These are phyloP conservation scores for Hypotaenidia okinawae DNA, from an alignment of 2,797 vertebrate genomes.

Conservation along the genomic window DNA sequence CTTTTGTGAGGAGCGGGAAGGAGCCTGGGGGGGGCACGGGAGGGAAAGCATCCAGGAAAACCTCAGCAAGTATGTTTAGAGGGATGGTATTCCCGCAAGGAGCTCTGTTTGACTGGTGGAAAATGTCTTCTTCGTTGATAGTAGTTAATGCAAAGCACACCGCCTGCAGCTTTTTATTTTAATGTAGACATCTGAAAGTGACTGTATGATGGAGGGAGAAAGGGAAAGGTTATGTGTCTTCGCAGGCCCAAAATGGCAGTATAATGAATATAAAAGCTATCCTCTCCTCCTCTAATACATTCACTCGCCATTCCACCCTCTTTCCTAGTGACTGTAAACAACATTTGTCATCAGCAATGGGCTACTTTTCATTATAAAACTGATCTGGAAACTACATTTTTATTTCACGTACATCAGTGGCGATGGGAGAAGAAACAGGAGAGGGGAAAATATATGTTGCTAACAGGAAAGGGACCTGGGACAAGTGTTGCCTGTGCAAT, in stretches of 20 bases:
- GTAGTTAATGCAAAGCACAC: slow-evolving; percentile 70
- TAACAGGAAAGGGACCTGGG: slow-evolving; percentile 38
- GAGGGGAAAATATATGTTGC: slow-evolving; percentile 58
- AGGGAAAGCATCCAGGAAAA: not conserved
- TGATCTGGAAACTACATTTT: slow-evolving; percentile 73
- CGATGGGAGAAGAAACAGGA: slow-evolving; percentile 38
- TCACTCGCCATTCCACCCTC: slow-evolving; percentile 71
- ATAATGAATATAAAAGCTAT: slow-evolving; percentile 77
- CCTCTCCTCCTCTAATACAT: slow-evolving; percentile 77
- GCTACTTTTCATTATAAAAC: slow-evolving; percentile 77
- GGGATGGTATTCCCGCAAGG: slow-evolving; percentile 55
- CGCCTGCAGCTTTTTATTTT: slow-evolving; percentile 76
- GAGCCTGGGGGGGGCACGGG: not conserved
- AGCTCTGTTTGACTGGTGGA: slow-evolving; percentile 62
- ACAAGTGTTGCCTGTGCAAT: slow-evolving; percentile 54
- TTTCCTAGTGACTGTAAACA: slow-evolving; percentile 77
- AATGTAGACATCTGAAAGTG: slow-evolving; percentile 74
- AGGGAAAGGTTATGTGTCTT: slow-evolving; percentile 77
- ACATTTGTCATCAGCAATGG: slow-evolving; percentile 77
- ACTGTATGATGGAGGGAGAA: slow-evolving; percentile 74
- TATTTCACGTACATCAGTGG: slow-evolving; percentile 71
- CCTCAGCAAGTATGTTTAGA: not conserved
- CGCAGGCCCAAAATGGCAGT: slow-evolving; percentile 69
- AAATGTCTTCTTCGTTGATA: slow-evolving; percentile 72
- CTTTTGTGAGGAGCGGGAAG: not conserved